Evolutionary conservation across 2,113 vertebrate genomes (phyloP).

Genomic region (Mola mola): DNA sequence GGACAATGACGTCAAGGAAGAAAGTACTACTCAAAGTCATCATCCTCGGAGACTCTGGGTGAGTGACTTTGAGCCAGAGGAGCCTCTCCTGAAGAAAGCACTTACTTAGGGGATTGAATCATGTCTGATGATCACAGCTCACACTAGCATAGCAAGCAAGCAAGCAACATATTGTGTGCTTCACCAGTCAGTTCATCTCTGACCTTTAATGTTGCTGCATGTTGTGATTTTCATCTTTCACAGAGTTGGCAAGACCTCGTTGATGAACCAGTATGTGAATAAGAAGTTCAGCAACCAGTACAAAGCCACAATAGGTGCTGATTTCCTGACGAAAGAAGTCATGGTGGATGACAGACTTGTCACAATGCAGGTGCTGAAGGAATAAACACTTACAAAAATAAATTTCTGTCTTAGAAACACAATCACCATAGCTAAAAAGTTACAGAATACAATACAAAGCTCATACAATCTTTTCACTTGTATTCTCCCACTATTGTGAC

Average conservation of each 20-base stretch:
- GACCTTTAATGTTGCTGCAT: conserved; percentile 12
- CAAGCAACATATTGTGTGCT: neutral
- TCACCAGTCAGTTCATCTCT: neutral
- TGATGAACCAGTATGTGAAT: conserved; percentile 99
- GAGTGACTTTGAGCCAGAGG: conserved; percentile 33
- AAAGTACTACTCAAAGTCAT: conserved; percentile 83
- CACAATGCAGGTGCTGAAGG: conserved; percentile 91
- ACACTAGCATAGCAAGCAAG: neutral
- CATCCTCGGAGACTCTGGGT: conserved; percentile 82
- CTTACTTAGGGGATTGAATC: neutral
- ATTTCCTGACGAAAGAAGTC: conserved; percentile 97
- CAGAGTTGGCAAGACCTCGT: conserved; percentile 95
- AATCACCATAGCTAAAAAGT: neutral
- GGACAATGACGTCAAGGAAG: conserved; percentile 81
- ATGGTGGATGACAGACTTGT: conserved; percentile 98
- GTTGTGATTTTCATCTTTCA: neutral
- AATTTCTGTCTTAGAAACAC: no score
- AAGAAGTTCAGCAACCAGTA: conserved; percentile 99
- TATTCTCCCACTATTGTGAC: no score
- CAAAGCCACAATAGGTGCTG: conserved; percentile 97
- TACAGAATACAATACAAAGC: neutral
- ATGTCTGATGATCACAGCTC: neutral
- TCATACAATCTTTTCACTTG: no score
- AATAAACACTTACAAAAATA: neutral
- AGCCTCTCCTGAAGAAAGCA: neutral